Percentiles rank a stretch among this genome's conserved stretches.
Conservation (phyloP, 2,113 vertebrate species). For the Paradoxurus hermaphroditus region DNA sequence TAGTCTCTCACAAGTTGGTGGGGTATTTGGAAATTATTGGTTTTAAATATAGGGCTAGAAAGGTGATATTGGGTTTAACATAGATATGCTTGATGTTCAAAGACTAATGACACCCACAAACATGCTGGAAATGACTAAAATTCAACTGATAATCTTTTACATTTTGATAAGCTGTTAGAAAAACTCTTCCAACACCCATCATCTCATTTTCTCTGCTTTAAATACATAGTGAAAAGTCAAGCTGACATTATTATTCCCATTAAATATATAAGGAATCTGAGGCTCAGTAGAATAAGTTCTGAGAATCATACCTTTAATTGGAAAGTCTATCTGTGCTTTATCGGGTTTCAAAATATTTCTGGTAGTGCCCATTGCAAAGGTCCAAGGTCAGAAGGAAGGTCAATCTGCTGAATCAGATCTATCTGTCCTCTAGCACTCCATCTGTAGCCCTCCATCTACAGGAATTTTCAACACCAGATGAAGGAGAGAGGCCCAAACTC, state of each 20-base stretch:
- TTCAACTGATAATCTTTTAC: background rate
- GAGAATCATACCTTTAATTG: background rate
- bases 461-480: slow-evolving; percentile 5
- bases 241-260: background rate
- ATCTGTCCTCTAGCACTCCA: background rate
- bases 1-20: background rate
- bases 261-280: background rate
- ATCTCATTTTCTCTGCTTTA: background rate
- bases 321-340: background rate
- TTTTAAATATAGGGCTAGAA: background rate
- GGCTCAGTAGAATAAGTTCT: background rate
- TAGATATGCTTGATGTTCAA: background rate
- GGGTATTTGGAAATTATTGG: background rate
- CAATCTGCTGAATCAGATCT: background rate
- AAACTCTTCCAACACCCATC: background rate
- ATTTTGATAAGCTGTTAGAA: slow-evolving; percentile 11
- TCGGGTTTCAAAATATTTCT: background rate
- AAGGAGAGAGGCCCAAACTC: background rate
- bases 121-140: background rate
- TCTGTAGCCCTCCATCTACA: background rate
- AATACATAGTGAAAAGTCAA: background rate
- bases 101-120: background rate
- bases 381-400: background rate
- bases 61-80: background rate
- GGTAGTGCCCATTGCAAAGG: background rate